Evolutionary conservation across 2,113 vertebrate genomes (phyloP).

Genomic region (Corythaeola cristata): DNA sequence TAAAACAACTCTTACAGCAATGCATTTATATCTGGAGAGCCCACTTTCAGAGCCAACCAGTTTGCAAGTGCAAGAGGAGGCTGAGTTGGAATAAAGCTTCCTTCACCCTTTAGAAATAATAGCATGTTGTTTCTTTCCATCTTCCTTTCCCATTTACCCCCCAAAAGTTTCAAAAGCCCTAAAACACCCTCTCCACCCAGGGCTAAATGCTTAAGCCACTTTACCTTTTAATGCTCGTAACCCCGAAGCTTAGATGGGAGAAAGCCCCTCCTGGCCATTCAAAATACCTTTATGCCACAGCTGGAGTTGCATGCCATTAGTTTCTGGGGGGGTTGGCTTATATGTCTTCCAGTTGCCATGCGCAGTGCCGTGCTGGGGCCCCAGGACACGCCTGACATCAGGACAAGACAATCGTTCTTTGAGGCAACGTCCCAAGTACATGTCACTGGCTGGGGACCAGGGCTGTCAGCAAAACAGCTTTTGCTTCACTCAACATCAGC

Average conservation of each 20-base stretch:
- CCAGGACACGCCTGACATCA: not conserved
- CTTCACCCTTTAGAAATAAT: not conserved
- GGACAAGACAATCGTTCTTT: not conserved
- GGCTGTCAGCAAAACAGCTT: slow-evolving; percentile 20
- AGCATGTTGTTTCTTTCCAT: not conserved
- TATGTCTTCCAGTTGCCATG: not conserved
- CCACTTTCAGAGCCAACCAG: not conserved
- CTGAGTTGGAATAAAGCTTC: not conserved
- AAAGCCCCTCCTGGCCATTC: not conserved
- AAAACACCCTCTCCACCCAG: not conserved
- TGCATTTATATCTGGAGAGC: not conserved
- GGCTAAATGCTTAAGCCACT: not conserved
- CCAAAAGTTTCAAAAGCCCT: not conserved
- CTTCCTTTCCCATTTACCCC: not conserved
- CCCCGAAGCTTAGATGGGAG: not conserved
- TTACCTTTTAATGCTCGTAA: not conserved
- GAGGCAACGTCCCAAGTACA: not conserved
- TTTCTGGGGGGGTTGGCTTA: not conserved
- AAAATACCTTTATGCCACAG: not conserved
- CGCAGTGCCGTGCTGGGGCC: not conserved
- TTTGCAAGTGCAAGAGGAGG: not conserved
- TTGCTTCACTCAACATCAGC: slow-evolving; percentile 9
- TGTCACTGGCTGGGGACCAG: not conserved
- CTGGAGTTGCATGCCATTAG: not conserved
- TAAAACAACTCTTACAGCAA: not conserved